A percentile compares a stretch with the other conserved stretches of the same genome.
phyloP scores from a whole-genome alignment of 2,113 vertebrate species.

The Oxygymnocypris stewartii region DNA sequence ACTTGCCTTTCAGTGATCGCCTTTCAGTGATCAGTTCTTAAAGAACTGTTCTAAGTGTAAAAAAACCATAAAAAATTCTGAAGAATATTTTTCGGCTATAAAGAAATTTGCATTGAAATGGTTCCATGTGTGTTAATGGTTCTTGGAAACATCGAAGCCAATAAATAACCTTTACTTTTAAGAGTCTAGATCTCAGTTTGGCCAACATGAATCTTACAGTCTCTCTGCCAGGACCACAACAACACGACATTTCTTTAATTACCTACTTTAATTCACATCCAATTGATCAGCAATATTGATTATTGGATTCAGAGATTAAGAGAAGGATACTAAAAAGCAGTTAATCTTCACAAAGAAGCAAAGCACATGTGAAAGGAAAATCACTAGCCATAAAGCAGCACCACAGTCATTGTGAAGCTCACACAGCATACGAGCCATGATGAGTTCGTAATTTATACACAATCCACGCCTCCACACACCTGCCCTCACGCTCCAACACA shows the following conservation, averaged over 20 bases:
- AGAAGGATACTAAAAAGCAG: neutral
- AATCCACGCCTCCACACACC: constrained; percentile 38
- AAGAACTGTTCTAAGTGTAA: neutral
- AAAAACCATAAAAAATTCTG: neutral
- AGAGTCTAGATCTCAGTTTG: neutral
- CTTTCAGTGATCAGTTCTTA: too few species aligned
- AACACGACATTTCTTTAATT: neutral
- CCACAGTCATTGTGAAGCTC: neutral
- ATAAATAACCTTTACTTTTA: neutral
- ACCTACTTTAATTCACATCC: neutral
- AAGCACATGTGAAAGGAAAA: constrained; percentile 7
- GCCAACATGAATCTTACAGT: constrained; percentile 13
- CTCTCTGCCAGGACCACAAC: neutral
- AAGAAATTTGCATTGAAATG: neutral
- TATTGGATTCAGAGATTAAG: constrained; percentile 2
- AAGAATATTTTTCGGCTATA: neutral
- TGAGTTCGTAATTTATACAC: constrained; percentile 23
- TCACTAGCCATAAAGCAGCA: constrained; percentile 18
- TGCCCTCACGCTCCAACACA: constrained; percentile 25
- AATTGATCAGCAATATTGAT: neutral
- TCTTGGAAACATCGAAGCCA: neutral
- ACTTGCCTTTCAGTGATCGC: neutral
- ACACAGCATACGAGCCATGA: neutral
- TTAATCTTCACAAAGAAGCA: constrained; percentile 6
- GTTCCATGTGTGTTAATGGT: neutral